Percentiles rank a stretch among this genome's conserved stretches.
These are phyloP conservation scores for Holacanthella duospinosa DNA, from an alignment of 2,888 invertebrate species.

Conservation along the genomic window DNA sequence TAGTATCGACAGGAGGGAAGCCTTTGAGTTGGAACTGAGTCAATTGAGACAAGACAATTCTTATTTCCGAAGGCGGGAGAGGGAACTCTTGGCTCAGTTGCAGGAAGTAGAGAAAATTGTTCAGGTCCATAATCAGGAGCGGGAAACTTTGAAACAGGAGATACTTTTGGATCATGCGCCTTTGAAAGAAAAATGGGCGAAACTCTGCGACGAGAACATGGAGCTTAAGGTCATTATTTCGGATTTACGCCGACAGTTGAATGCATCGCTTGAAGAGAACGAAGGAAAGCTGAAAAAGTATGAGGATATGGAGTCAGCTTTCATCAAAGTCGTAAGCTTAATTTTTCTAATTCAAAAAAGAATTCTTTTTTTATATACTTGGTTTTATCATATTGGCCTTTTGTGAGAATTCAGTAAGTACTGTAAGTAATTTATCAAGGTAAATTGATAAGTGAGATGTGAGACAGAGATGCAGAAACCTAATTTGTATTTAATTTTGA, in stretches of 20 bases:
- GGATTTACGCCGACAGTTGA: slow-evolving; percentile 17
- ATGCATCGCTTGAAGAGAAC: slow-evolving; percentile 1
- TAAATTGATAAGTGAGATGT: too few species aligned
- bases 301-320: slow-evolving; percentile 33
- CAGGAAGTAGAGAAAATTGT: slow-evolving; percentile 30
- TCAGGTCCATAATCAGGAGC: slow-evolving; percentile 25
- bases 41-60: slow-evolving; percentile 24
- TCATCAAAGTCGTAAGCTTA: slow-evolving; percentile 29
- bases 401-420: too few species aligned
- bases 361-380: too few species aligned
- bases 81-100: slow-evolving; percentile 25
- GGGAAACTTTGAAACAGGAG: slow-evolving; percentile 23
- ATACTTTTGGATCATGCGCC: slow-evolving; percentile 21
- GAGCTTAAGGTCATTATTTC: slow-evolving; percentile 1
- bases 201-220: slow-evolving; percentile 28
- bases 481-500: slow-evolving; percentile 3
- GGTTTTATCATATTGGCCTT: too few species aligned
- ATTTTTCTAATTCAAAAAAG: not conserved
- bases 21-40: not conserved
- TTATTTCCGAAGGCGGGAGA: slow-evolving; percentile 20
- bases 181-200: slow-evolving; percentile 10
- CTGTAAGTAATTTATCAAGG: too few species aligned
- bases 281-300: slow-evolving; percentile 20
- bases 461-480: too few species aligned
- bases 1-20: not conserved